Percentiles rank a stretch among this genome's conserved stretches.
phyloP scores from a whole-genome alignment of 2,888 invertebrate species.

The Luperina testacea region DNA sequence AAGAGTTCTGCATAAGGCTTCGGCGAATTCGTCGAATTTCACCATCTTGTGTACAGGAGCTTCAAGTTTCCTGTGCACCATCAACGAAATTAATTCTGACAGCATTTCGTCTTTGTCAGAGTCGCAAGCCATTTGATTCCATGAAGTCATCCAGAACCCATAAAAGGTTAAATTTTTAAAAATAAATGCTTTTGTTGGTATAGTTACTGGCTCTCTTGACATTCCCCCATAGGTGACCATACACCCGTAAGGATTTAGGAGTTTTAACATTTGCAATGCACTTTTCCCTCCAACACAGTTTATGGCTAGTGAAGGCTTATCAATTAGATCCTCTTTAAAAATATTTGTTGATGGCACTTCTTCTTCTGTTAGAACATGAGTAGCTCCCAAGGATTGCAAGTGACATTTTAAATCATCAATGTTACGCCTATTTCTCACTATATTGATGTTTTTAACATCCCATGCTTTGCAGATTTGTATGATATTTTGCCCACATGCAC shows the following conservation, averaged over 20 bases:
- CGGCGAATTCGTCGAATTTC: conserved; percentile 93
- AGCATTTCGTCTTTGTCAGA: conserved; percentile 93
- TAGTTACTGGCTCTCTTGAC: conserved; percentile 97
- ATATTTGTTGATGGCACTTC: conserved; percentile 81
- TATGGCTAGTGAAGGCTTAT: conserved; percentile 95
- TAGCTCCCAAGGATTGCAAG: conserved; percentile 94
- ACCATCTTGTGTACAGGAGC: conserved; percentile 94
- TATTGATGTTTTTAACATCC: conserved; percentile 94
- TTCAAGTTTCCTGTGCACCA: conserved; percentile 92
- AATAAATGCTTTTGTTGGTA: conserved; percentile 94
- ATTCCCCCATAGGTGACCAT: conserved; percentile 99
- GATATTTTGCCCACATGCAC: conserved; percentile 98
- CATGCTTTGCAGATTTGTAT: conserved; percentile 96
- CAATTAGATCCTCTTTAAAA: conserved; percentile 86
- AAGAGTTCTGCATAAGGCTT: conserved; percentile 93
- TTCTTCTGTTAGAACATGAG: conserved; percentile 93
- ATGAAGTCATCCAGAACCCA: conserved; percentile 99
- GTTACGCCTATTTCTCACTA: conserved; percentile 95
- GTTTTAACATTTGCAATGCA: conserved; percentile 95
- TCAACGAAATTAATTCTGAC: conserved; percentile 92
- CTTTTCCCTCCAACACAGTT: conserved; percentile 98
- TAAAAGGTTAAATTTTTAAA: conserved; percentile 96
- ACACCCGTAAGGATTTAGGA: conserved; percentile 93
- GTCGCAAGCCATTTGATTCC: conserved; percentile 93
- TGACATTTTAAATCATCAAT: conserved; percentile 92